Conservation (phyloP, 1,140 invertebrate species). For the Vanessa atalanta region DNA sequence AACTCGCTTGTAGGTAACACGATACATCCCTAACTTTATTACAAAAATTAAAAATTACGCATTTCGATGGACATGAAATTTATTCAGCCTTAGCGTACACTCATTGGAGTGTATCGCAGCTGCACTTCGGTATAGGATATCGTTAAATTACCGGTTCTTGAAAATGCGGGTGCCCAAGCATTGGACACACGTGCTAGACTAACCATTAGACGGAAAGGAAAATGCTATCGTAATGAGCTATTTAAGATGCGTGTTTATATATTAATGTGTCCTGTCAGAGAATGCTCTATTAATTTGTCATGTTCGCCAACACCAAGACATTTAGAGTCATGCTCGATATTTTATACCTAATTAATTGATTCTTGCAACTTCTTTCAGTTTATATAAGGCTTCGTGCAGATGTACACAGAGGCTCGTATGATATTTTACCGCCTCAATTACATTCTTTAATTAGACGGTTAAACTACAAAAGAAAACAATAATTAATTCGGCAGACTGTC, state of each 20-base stretch:
- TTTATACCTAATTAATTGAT: too few species aligned
- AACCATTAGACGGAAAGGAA: conserved; percentile 3
- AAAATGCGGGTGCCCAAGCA: background rate
- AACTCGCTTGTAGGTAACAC: background rate
- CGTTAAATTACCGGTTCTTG: conserved; percentile 12
- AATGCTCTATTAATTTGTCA: background rate
- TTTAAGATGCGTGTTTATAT: background rate
- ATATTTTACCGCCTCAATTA: too few species aligned
- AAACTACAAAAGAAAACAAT: too few species aligned
- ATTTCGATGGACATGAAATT: conserved; percentile 11
- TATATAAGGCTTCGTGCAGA: too few species aligned
- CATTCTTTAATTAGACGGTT: too few species aligned
- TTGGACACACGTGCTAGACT: conserved; percentile 7
- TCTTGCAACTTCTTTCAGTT: too few species aligned
- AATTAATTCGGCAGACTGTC: too few species aligned
- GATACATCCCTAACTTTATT: conserved; percentile 10
- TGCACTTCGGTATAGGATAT: conserved; percentile 9
- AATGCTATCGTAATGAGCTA: conserved; percentile 7
- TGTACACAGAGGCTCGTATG: too few species aligned
- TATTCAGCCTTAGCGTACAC: conserved; percentile 6
- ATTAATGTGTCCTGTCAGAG: conserved; percentile 5
- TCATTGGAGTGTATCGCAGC: conserved; percentile 5
- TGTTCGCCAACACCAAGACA: too few species aligned
- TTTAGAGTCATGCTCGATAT: too few species aligned
- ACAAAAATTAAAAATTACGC: conserved; percentile 11